Conservation (phyloP, 2,113 vertebrate species). For the Anarhynchus alexandrinus region DNA sequence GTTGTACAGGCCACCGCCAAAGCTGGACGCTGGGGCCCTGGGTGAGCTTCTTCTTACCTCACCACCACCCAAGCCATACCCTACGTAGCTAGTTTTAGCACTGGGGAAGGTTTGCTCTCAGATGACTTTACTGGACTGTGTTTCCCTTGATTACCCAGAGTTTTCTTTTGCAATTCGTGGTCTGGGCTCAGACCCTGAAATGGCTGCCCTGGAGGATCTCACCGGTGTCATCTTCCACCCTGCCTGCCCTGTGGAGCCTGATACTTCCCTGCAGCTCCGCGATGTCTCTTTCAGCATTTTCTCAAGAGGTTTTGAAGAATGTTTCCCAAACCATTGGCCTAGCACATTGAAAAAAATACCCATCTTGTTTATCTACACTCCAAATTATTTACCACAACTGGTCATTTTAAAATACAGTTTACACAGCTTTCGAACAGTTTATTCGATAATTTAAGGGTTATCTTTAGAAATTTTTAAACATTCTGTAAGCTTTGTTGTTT, state of each 20-base stretch:
- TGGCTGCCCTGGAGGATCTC: neutral
- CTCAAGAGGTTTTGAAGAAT: constrained; percentile 16
- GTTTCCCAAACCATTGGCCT: neutral
- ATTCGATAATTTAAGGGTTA: neutral
- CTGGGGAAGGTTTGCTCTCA: neutral
- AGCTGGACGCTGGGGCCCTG: neutral
- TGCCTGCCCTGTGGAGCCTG: neutral
- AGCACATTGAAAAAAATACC: neutral
- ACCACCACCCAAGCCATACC: neutral
- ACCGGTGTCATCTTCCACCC: neutral
- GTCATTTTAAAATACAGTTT: neutral
- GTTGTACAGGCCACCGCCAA: neutral
- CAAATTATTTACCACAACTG: constrained; percentile 29
- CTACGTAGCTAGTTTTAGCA: neutral
- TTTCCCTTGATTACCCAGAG: neutral
- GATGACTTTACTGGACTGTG: neutral
- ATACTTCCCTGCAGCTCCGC: neutral
- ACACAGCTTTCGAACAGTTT: neutral
- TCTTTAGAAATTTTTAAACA: neutral
- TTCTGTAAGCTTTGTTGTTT: neutral
- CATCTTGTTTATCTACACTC: neutral
- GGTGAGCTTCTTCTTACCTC: neutral
- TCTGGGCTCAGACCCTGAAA: neutral
- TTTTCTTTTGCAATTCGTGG: neutral
- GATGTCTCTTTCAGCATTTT: neutral